Base-by-base conservation (phyloP, 2,888 invertebrate species). In the Tenthredo scrophulariae region DNA sequence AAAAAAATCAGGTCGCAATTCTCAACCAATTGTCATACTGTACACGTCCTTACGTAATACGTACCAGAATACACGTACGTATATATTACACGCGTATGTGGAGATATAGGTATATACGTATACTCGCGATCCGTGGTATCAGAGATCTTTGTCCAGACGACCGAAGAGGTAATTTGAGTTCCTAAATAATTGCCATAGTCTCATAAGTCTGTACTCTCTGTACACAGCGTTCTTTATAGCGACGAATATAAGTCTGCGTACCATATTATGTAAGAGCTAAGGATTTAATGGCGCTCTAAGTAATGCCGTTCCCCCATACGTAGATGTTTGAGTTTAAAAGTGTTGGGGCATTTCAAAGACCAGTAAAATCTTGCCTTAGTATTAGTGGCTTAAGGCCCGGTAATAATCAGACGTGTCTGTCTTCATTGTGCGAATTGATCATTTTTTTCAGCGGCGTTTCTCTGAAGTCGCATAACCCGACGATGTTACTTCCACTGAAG, bases 121-220 rank as follows among this genome's bases (percentile, higher is more conserved):
- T 1, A n/a, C 33, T 13, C 18, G 37, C 33, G n/a, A 79, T 79
- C 58, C 46, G 22, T 7, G 18, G 9, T 18, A 33, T 62, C 2
- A 22, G 37, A 79, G 22, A 79, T 58, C 79, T 79, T 79, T 58
- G 79, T 79, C 58, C 79, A 58, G 79, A 58, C 79, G 58, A 79
- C 79, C 62, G 58, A 40, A 62, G 58, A 80, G 80, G 80, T 80
- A 80, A 80, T 80, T 80, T 80, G 50, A 80, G 80, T 80, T 80
- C 62, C 80, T 80, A 80, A 80, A 80, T 80, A 80, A 80, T 80
- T 80, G 80, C 33, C 26, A n/a, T 54, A 6, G 80, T 62, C 62
- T 62, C 62, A 26, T 54, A 62, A 62, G 62, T 26, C 62, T 26
- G 62, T 26, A 26, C 22, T 26, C 26, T 26, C 26, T 62, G 26